Conservation (phyloP, 2,888 invertebrate species). For the Spisula solida region DNA sequence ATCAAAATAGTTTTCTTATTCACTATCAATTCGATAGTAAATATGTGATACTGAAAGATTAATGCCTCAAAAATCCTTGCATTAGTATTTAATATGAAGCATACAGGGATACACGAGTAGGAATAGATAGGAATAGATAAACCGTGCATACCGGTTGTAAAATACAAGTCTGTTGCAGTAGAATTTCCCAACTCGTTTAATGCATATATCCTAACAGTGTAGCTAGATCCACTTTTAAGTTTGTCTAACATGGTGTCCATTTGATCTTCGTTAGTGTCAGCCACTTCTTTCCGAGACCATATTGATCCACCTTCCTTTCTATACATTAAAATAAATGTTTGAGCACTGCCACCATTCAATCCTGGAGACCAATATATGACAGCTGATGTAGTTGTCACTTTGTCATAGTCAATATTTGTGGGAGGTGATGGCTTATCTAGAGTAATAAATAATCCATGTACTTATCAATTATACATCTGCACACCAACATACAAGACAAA, state of each 20-base stretch:
- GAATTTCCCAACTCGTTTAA: slow-evolving; percentile 12
- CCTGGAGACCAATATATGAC: slow-evolving; percentile 1
- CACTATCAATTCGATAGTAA: too few relatives aligned
- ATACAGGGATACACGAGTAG: too few relatives aligned
- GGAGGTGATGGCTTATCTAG: slow-evolving; percentile 13
- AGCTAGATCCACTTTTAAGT: not conserved
- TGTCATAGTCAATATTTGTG: not conserved
- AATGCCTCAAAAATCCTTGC: too few relatives aligned
- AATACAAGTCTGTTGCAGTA: not conserved
- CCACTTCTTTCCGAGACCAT: not conserved
- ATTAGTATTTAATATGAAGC: too few relatives aligned
- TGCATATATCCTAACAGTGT: slow-evolving; percentile 1
- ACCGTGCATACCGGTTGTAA: not conserved
- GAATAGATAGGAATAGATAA: too few relatives aligned
- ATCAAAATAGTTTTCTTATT: too few relatives aligned
- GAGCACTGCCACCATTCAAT: not conserved
- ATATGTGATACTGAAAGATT: too few relatives aligned
- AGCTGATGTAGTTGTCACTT: not conserved
- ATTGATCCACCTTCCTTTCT: not conserved
- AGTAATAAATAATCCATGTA: not conserved
- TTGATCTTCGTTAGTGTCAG: not conserved
- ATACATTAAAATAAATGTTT: slow-evolving; percentile 27
- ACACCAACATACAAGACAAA: too few relatives aligned
- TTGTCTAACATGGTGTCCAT: not conserved
- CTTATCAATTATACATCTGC: not conserved